Conservation (phyloP, 1,140 invertebrate species). For the Lysiphlebus fabarum region DNA sequence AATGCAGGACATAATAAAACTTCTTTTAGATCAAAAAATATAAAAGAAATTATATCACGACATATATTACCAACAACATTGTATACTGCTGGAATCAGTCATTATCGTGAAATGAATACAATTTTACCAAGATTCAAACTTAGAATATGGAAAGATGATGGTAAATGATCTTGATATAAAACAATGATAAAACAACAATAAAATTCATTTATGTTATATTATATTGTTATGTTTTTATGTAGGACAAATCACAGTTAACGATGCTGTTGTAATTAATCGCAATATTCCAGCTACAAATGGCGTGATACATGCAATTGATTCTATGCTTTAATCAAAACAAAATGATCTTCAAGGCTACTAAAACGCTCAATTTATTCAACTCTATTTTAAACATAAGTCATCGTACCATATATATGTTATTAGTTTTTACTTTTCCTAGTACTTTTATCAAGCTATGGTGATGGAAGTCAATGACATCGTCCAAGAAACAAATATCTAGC, state of each 20-base stretch:
- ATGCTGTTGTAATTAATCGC: conserved; percentile 70
- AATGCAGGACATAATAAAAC: no score
- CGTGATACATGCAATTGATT: conserved; percentile 81
- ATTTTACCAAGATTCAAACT: conserved; percentile 58
- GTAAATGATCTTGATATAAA: conserved; percentile 50
- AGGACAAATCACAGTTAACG: conserved; percentile 80
- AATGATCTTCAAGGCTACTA: background rate
- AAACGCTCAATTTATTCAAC: no score
- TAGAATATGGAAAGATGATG: conserved; percentile 71
- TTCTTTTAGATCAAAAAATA: conserved; percentile 55
- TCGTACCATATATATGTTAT: no score
- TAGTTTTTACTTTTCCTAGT: no score
- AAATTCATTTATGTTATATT: conserved; percentile 1
- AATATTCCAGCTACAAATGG: conserved; percentile 86
- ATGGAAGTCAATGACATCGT: no score
- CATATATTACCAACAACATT: conserved; percentile 74
- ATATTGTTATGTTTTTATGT: conserved; percentile 42
- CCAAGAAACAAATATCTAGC: no score
- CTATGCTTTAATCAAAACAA: conserved; percentile 59
- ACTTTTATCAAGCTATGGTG: no score
- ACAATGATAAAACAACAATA: no score
- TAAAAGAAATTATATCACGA: conserved; percentile 72
- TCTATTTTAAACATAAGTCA: no score
- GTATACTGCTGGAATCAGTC: conserved; percentile 79
- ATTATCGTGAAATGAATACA: conserved; percentile 77